Base-by-base conservation (phyloP, 2,113 vertebrate species). In the Panurus biarmicus region DNA sequence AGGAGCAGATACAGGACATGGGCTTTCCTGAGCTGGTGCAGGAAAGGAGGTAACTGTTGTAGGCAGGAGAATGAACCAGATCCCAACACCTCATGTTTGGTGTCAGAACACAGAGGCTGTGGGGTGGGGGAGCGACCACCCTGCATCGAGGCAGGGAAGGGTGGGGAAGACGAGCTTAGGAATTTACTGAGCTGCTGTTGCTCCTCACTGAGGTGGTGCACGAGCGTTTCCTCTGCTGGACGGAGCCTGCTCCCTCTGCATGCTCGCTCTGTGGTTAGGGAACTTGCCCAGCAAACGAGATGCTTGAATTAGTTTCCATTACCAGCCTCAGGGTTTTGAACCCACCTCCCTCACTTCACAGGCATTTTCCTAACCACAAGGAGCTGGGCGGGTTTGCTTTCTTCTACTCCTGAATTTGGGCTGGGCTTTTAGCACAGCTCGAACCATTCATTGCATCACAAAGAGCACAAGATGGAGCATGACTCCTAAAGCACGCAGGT, bases 31-130 rank as follows among this genome's bases (percentile, higher is more conserved):
- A 23, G 42, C 45, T 48, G 10, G 3, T 13, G 28, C 28, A 25
- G 69, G 19, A 60, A n/a, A 56, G n/a, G 58, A 56, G 42, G 13
- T 22, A 33, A 21, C 50, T 57, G 67, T 40, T 75, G 79, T 42
- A 38, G 53, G 48, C 24, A 8, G 17, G 40, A 29, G 35, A 36
- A 28, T 10, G 48, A 91, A 56, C 24, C 40, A 53, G 38, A 70
- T 3, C 54, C 26, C 31, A 24, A 0, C 0, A 1, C 56, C 50
- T 2, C 2, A 0, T 4, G 1, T 16, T 15, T 15, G 10, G 14
- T 56, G 58, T 33, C 16, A 47, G 57, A 74, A 26, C 17, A 10
- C 2, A 1, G 38, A 26, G 51, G 36, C n/a, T 54, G 3, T 24
- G 0, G 0, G 15, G 24, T 38, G 0, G 0, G 35, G 48, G 45